These are phyloP conservation scores for Chaetodon trifasciatus DNA, from an alignment of 2,797 vertebrate species.

Conservation along the genomic window DNA sequence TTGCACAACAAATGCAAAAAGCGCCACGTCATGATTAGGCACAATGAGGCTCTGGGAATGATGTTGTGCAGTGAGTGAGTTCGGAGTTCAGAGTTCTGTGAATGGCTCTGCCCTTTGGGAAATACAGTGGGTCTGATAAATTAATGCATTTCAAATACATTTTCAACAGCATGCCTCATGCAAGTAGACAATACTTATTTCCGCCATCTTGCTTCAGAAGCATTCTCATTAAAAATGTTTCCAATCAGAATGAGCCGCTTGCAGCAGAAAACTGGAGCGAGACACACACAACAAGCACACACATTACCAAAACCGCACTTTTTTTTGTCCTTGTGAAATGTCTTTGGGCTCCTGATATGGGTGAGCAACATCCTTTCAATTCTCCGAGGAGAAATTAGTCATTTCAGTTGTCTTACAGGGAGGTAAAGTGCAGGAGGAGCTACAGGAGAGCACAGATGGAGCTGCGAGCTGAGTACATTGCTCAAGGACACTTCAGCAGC, in stretches of 20 bases:
- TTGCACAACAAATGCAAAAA: neutral
- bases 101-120: slow-evolving; percentile 49
- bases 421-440: neutral
- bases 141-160: slow-evolving; percentile 71
- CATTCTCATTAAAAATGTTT: slow-evolving; percentile 72
- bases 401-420: slow-evolving; percentile 7
- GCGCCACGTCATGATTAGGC: neutral
- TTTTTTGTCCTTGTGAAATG: slow-evolving; percentile 27
- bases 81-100: slow-evolving; percentile 25
- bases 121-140: slow-evolving; percentile 61
- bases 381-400: slow-evolving; percentile 1
- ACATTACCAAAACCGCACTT: slow-evolving; percentile 36
- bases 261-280: slow-evolving; percentile 47
- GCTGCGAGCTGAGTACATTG: slow-evolving; percentile 7
- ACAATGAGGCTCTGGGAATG: slow-evolving; percentile 10
- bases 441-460: neutral
- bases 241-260: slow-evolving; percentile 67
- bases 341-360: slow-evolving; percentile 20
- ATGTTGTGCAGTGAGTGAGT: neutral
- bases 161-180: slow-evolving; percentile 53
- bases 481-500: slow-evolving; percentile 24
- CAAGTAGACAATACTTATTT: slow-evolving; percentile 51
- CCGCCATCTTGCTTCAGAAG: slow-evolving; percentile 62
- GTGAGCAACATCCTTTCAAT: slow-evolving; percentile 20
- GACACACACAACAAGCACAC: slow-evolving; percentile 24